Base-by-base conservation (phyloP, 2,888 invertebrate genomes). In the Loripinus fragilis region DNA sequence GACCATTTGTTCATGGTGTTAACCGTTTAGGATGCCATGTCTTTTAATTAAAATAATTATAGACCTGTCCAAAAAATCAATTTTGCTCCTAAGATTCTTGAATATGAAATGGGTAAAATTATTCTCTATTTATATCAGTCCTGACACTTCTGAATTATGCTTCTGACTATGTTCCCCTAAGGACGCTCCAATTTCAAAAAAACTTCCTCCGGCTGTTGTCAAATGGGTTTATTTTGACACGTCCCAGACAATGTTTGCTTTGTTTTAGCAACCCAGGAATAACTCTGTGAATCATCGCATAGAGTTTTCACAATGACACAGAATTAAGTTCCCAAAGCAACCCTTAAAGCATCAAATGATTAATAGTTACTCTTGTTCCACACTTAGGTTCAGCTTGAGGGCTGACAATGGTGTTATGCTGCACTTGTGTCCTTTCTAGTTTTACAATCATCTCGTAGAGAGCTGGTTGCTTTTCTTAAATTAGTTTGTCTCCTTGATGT, bases 91-190 rank as follows among this genome's bases (percentile, higher is more conserved):
- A 60, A 60, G 60, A 60, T 60, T 10, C 28, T 60, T 60, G 60
- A 60, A 60, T 60, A 60, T 60, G 60, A 33, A 60, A 60, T 60
- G 60, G 60, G 28, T 60, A 60, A 60, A 60, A 60, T 60, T 60
- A 28, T 60, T 60, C 33, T 33, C 33, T 15, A 20, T 60, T 60
- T 60, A 60, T 30, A 33, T 30, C 23, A 60, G 30, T 60, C 30
- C 60, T 60, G 60, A 25, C 52, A 52, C 25, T 8, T 52, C n/a
- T 52, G 52, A 52, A 25, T 52, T 25, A 60, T 60, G 60, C 7
- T 33, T 60, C 17, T 7, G 20, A 23, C 60, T 60, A 33, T 33
- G 1, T 33, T 33, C 60, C 60, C 60, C 60, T 28, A 33, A 33
- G 33, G 60, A 25, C 33, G 33, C 60, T 60, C 60, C 60, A 10